phyloP scores from a whole-genome alignment of 2,113 vertebrate genomes.

The Stictonetta naevosa region DNA sequence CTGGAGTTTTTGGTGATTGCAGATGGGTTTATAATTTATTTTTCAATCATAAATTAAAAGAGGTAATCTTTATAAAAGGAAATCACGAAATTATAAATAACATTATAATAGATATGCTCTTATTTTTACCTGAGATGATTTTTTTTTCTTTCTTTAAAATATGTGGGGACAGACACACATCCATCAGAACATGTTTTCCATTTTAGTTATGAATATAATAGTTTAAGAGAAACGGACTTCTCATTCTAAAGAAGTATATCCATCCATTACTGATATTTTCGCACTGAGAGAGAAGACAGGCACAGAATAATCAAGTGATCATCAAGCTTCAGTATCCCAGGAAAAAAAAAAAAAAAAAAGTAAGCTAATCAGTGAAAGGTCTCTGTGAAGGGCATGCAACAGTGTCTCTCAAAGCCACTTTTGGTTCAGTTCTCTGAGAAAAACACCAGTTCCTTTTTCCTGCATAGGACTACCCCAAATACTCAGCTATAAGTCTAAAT shows the following conservation, averaged over 20 bases:
- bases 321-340: neutral
- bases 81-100: neutral
- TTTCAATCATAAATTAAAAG: neutral
- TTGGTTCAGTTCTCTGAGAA: neutral
- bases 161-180: neutral
- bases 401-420: neutral
- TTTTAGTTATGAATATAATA: neutral
- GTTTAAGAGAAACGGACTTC: neutral
- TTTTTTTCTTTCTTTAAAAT: neutral
- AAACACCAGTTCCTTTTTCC: neutral
- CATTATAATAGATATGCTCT: neutral
- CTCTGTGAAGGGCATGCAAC: neutral
- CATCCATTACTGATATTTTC: neutral
- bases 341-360: neutral
- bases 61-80: neutral
- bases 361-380: neutral
- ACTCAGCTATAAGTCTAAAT: neutral
- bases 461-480: neutral
- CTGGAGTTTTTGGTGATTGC: neutral
- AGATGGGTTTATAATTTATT: neutral
- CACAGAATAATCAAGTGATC: neutral
- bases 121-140: neutral
- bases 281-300: neutral
- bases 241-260: neutral
- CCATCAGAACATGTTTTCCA: neutral